phyloP scores from a whole-genome alignment of 2,113 vertebrate species.

The Ceratotherium simum region DNA sequence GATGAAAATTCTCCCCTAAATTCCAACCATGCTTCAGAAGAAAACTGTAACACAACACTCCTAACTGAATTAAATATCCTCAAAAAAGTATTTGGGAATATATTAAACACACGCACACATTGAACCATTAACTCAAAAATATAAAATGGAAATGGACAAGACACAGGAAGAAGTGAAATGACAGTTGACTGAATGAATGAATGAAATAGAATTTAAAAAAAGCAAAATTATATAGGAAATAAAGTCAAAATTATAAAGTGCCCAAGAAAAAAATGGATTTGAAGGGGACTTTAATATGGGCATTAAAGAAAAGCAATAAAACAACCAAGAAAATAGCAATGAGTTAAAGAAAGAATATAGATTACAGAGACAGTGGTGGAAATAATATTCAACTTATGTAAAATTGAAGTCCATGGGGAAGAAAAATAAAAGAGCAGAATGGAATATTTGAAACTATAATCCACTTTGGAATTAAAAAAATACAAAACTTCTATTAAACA shows the following conservation, averaged over 20 bases:
- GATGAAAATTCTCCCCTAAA: not conserved
- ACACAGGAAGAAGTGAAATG: not conserved
- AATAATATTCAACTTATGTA: not conserved
- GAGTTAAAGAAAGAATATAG: not conserved
- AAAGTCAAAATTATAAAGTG: not conserved
- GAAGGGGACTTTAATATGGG: not conserved
- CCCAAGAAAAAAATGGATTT: not conserved
- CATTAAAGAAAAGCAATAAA: slow-evolving; percentile 44
- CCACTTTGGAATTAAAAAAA: not conserved
- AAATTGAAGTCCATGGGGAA: not conserved
- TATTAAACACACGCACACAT: not conserved
- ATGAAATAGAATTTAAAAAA: not conserved
- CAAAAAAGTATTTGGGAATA: not conserved
- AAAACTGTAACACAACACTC: not conserved
- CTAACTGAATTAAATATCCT: not conserved
- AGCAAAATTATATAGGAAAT: not conserved
- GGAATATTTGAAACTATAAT: not conserved
- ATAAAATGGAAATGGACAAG: not conserved
- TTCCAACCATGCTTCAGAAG: not conserved
- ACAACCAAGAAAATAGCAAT: not conserved
- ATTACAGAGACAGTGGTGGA: not conserved
- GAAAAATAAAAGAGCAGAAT: not conserved
- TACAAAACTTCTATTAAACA: not conserved
- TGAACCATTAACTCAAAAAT: not conserved
- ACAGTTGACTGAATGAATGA: not conserved